These are phyloP conservation scores for Todus mexicanus DNA, from an alignment of 2,797 vertebrate species.

Conservation along the genomic window DNA sequence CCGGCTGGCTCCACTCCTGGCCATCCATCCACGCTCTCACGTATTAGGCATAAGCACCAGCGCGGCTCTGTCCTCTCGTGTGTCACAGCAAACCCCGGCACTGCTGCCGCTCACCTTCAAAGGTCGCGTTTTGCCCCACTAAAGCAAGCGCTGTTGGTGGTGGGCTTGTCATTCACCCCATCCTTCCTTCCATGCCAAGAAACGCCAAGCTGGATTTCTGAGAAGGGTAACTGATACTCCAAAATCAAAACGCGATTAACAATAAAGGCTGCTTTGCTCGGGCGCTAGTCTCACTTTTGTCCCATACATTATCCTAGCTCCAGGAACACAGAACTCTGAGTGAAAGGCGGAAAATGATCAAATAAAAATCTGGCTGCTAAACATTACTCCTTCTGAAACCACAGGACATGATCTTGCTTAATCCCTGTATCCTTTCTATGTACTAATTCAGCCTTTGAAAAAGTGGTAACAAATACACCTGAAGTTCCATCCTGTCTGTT, in stretches of 20 bases:
- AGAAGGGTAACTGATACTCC: neutral
- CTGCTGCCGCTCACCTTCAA: neutral
- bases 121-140: neutral
- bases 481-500: neutral
- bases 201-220: neutral
- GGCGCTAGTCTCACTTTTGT: neutral
- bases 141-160: neutral
- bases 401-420: neutral
- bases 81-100: neutral
- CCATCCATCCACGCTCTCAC: neutral
- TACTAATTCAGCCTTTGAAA: neutral
- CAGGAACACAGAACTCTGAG: neutral
- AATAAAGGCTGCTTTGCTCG: neutral
- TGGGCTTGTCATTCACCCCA: neutral
- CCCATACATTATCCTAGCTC: neutral
- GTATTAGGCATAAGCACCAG: neutral
- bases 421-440: fast-evolving
- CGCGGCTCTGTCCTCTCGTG: neutral
- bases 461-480: neutral
- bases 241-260: neutral
- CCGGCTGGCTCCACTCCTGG: neutral
- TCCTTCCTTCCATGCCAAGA: neutral
- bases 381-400: neutral
- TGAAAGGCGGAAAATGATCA: neutral
- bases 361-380: neutral